These are phyloP conservation scores for Mirza zaza DNA, from an alignment of 2,113 vertebrate species.

Conservation along the genomic window DNA sequence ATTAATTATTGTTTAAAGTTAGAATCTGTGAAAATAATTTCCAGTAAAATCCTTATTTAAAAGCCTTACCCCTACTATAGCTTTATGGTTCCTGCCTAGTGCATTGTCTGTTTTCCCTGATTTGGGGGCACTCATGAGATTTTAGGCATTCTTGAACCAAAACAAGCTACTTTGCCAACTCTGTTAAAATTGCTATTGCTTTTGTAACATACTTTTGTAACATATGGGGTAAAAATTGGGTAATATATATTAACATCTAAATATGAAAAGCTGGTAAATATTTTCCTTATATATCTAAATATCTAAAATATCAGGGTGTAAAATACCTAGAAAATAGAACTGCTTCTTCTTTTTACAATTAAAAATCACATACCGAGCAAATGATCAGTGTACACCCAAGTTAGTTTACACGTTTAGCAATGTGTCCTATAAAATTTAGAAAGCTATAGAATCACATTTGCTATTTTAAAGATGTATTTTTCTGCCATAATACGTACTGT, in stretches of 20 bases:
- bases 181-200: background rate
- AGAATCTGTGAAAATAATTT: slow-evolving; percentile 23
- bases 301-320: background rate
- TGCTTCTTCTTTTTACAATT: background rate
- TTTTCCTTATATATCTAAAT: background rate
- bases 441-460: background rate
- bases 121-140: background rate
- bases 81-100: background rate
- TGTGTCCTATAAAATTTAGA: background rate
- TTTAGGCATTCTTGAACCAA: background rate
- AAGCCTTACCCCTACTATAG: background rate
- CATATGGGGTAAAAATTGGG: background rate
- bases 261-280: background rate
- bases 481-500: background rate
- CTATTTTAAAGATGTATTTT: background rate
- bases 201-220: background rate
- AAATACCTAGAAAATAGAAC: background rate
- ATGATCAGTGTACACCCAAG: background rate
- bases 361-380: background rate
- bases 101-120: background rate
- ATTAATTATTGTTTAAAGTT: slow-evolving; percentile 12
- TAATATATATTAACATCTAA: background rate
- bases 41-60: background rate
- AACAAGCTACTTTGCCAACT: background rate
- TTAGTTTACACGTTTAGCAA: background rate